Evolutionary conservation across 1,140 invertebrate genomes (phyloP), one percentile per base, ranked within the genome.

Genomic region (Drosophila teissieri): DNA sequence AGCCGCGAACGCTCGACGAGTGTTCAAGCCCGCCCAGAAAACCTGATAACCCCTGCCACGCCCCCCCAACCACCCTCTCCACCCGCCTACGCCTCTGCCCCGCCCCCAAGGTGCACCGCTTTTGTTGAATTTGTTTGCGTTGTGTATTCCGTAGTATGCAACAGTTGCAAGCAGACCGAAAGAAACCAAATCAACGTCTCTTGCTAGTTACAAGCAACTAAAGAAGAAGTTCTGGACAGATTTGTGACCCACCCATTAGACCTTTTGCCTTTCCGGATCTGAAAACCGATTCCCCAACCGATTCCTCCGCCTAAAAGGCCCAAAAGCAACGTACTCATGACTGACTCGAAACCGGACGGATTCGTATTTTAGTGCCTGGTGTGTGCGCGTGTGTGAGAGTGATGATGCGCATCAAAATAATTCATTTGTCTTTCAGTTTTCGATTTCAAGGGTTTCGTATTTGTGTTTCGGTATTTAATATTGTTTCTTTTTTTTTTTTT

Each of bases 321-420:
- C 17, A 31, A 17, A 34, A 42, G 17, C 37, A 3, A 44, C 31
- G 8, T 11, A 49, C 67, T 22, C 31, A 39, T 48, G 45, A 76
- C 42, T 48, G 42, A 39, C 12, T 12, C 37, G 37, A 36, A 56
- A 54, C 19, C 17, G 36, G 61, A 53, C 36, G 22, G 44, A 24
- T 63, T 68, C 37, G 49, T 54, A 68, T 69, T 64, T 52, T 84
- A 84, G 62, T 84, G 81, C 82, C 78, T 84, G 82, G 61, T 76
- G 73, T 76, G 73, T 76, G 73, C 63, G 73, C 63, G 62, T 76
- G 73, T 76, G 73, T 76, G 73, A 56, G 61, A 56, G 61, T 60
- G 73, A 69, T 55, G 64, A 69, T 46, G 67, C 67, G 67, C 67
- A 70, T 70, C 51, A 36, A 70, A 69, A 69, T 69, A 69, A 70